Conservation (phyloP, 2,888 invertebrate genomes). For the Sarcophaga rosellei region DNA sequence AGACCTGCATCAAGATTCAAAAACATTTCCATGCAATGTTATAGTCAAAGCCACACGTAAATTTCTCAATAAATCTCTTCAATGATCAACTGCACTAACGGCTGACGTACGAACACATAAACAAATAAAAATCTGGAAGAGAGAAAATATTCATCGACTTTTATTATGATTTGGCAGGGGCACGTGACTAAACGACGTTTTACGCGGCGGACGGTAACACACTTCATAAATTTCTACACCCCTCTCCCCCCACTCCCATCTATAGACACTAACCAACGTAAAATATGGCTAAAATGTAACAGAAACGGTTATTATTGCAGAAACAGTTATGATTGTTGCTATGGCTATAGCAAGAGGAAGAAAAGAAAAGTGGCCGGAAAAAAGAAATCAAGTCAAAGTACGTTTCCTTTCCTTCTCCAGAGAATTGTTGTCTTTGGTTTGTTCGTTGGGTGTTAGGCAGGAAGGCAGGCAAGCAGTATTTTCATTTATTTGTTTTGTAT, state of each 20-base stretch:
- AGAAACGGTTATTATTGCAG: conserved; percentile 74
- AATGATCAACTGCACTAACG: conserved; percentile 25
- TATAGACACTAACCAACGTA: not conserved
- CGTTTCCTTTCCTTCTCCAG: conserved; percentile 69
- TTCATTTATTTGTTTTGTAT: conserved; percentile 34
- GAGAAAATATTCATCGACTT: conserved; percentile 56
- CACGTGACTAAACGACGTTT: conserved; percentile 71
- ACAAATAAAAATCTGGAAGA: conserved; percentile 32
- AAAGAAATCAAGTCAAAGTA: conserved; percentile 74
- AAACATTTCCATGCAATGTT: not conserved
- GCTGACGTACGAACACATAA: conserved; percentile 26
- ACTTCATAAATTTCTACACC: conserved; percentile 77
- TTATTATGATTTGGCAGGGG: conserved; percentile 50
- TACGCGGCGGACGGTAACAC: conserved; percentile 70
- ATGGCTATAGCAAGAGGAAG: conserved; percentile 68
- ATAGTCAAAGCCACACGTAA: not conserved
- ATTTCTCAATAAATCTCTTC: conserved; percentile 15
- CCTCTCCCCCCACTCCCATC: not conserved
- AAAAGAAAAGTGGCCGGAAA: conserved; percentile 71
- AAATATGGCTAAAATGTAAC: conserved; percentile 67
- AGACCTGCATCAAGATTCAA: not conserved
- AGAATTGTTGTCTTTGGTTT: not conserved
- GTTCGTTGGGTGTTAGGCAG: conserved; percentile 63
- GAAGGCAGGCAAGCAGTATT: conserved; percentile 61
- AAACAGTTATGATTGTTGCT: conserved; percentile 75